Percentiles rank a stretch among this genome's conserved stretches.
phyloP scores from a whole-genome alignment of 2,113 vertebrate species.

The Gallinago undulata region DNA sequence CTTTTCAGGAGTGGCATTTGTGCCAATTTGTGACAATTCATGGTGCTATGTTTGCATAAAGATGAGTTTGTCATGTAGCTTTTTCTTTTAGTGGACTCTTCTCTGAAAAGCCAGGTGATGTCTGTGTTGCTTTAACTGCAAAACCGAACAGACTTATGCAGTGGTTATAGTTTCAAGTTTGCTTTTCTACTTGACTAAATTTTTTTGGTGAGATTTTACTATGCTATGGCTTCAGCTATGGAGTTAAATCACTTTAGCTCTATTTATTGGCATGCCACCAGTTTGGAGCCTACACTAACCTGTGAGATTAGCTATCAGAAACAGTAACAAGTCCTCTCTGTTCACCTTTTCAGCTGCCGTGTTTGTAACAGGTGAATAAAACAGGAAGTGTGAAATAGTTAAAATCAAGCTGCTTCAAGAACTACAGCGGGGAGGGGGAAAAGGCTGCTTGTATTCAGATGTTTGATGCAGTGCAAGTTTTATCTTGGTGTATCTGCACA shows the following conservation, averaged over 20 bases:
- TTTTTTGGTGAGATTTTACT: neutral
- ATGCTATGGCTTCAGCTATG: neutral
- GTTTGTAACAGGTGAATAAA: neutral
- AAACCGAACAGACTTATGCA: neutral
- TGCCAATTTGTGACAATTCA: too few species aligned
- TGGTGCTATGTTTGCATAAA: neutral
- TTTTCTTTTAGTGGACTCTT: neutral
- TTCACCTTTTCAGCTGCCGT: neutral
- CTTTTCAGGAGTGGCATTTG: neutral
- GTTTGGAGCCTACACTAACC: neutral
- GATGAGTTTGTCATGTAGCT: neutral
- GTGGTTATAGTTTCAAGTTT: neutral
- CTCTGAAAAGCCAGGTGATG: neutral
- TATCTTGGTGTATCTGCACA: neutral
- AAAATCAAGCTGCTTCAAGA: neutral
- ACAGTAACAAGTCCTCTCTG: neutral
- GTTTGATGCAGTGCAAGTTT: neutral
- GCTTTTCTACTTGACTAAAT: neutral
- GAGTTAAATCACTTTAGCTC: neutral
- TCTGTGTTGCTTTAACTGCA: neutral
- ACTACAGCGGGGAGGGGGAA: rapidly evolving
- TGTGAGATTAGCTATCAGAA: too few species aligned
- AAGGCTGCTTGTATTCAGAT: neutral
- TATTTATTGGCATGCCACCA: neutral
- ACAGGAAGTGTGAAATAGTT: neutral